These are phyloP conservation scores for Podocnemis expansa DNA, from an alignment of 2,113 vertebrate genomes.

Conservation along the genomic window DNA sequence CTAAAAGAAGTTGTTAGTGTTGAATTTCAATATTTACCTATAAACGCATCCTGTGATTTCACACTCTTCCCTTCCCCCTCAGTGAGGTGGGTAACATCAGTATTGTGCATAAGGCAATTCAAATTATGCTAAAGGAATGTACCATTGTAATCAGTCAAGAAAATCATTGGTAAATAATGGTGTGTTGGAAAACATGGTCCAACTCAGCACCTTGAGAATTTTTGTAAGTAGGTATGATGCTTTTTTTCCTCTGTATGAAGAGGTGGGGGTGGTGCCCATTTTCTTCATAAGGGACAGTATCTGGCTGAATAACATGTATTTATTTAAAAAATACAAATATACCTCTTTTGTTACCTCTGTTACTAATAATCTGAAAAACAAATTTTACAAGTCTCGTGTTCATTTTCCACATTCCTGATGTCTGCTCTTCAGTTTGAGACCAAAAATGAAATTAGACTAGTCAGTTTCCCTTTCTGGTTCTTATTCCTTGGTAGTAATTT, in stretches of 20 bases:
- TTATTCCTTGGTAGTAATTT: neutral
- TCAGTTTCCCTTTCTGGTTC: neutral
- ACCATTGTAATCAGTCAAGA: neutral
- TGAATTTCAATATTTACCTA: neutral
- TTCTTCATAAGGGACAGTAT: neutral
- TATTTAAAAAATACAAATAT: neutral
- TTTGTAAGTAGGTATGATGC: neutral
- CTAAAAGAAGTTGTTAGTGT: neutral
- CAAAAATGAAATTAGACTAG: neutral
- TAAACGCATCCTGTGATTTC: neutral
- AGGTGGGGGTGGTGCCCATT: neutral
- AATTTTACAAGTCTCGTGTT: neutral
- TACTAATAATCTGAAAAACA: neutral
- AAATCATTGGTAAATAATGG: constrained; percentile 36
- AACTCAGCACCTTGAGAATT: neutral
- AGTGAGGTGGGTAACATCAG: neutral
- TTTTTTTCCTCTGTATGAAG: neutral
- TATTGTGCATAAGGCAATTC: neutral
- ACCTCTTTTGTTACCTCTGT: neutral
- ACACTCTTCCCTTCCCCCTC: neutral
- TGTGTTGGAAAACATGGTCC: constrained; percentile 18
- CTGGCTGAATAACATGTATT: neutral
- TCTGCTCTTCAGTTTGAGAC: neutral
- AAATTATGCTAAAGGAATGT: constrained; percentile 21
- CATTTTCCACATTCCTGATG: neutral